Evolutionary conservation across 2,888 invertebrate species (phyloP).

Genomic region (Eumacrocentrus americanus): DNA sequence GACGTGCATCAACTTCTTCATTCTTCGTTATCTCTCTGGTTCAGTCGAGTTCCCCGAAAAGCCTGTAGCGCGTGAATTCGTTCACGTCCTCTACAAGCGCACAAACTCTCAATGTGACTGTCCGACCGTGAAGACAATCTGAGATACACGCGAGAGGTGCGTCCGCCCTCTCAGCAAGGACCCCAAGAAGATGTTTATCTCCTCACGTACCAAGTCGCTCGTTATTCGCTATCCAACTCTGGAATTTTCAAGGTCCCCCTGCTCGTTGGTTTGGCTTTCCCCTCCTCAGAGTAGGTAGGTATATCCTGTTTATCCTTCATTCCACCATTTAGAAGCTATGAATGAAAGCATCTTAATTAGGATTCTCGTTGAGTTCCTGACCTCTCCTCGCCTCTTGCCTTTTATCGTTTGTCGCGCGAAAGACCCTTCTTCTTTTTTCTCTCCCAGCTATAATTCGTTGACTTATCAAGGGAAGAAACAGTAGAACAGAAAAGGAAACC

Average conservation of each 20-base stretch:
- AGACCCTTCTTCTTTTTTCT: neutral
- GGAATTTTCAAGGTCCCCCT: constrained; percentile 5
- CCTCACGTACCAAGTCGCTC: constrained; percentile 32
- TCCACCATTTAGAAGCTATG: constrained; percentile 14
- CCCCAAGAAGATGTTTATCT: constrained; percentile 31
- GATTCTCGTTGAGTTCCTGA: constrained; percentile 8
- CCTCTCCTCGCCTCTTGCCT: neutral
- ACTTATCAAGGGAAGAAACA: constrained; percentile 6
- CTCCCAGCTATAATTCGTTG: constrained; percentile 6
- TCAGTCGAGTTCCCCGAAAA: neutral
- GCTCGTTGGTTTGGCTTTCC: constrained; percentile 5
- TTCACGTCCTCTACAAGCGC: constrained; percentile 7
- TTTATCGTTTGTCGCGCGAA: neutral
- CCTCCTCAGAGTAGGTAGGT: neutral
- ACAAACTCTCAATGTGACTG: constrained; percentile 31
- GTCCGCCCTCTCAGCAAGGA: constrained; percentile 9
- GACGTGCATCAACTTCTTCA: too few relatives aligned
- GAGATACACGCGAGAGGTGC: constrained; percentile 24
- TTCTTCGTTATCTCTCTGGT: too few relatives aligned
- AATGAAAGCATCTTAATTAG: constrained; percentile 15
- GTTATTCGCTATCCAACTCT: constrained; percentile 20
- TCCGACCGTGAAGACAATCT: constrained; percentile 32
- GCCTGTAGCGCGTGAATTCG: neutral
- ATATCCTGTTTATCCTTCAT: constrained; percentile 11
- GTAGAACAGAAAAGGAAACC: constrained; percentile 6